Evolutionary conservation across 2,888 invertebrate genomes (phyloP).

Genomic region (Sinopyrophorus schimmeli): DNA sequence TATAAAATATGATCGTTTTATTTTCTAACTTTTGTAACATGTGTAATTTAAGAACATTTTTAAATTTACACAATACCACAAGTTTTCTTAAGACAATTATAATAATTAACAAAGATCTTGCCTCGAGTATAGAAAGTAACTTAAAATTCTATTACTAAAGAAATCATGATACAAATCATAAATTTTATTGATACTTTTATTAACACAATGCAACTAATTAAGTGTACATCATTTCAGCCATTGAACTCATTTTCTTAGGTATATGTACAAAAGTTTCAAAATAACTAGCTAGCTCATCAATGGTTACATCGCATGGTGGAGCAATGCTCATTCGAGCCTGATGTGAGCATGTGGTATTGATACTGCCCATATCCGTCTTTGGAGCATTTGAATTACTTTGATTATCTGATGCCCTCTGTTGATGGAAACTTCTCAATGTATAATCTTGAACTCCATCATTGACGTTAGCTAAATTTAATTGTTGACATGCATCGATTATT

Average conservation of each 20-base stretch:
- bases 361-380: constrained; percentile 18
- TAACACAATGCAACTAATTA: constrained; percentile 56
- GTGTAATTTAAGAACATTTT: too few species aligned
- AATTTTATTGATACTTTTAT: constrained; percentile 6
- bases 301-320: constrained; percentile 82
- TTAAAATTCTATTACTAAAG: neutral
- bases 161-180: constrained; percentile 3
- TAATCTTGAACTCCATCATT: constrained; percentile 44
- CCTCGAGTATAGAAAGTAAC: too few species aligned
- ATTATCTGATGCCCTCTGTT: constrained; percentile 38
- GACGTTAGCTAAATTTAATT: constrained; percentile 48
- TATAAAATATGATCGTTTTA: too few species aligned
- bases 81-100: too few species aligned
- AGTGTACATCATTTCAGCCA: constrained; percentile 99
- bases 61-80: too few species aligned
- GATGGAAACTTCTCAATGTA: constrained; percentile 46
- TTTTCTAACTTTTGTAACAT: too few species aligned
- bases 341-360: constrained; percentile 69
- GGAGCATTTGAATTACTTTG: constrained; percentile 25
- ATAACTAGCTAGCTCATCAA: constrained; percentile 93
- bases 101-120: too few species aligned
- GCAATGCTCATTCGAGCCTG: constrained; percentile 67
- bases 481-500: constrained; percentile 52
- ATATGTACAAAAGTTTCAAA: constrained; percentile 95
- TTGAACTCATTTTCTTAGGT: constrained; percentile 96